phyloP scores from a whole-genome alignment of 2,797 vertebrate genomes.

The Hippopotamyrus pictus region DNA sequence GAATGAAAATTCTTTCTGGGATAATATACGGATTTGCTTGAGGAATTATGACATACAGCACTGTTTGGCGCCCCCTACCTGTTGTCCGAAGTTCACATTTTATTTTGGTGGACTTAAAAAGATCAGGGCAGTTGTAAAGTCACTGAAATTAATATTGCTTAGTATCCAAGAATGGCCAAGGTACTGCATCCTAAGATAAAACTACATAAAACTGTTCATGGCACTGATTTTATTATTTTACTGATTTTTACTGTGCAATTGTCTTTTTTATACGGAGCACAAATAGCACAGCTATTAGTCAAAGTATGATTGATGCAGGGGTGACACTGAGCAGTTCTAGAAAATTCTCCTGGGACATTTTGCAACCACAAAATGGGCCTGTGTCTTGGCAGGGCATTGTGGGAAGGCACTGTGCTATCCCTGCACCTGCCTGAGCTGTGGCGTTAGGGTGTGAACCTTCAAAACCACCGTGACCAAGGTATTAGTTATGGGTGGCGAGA shows the following conservation, averaged over 20 bases:
- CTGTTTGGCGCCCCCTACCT: not conserved
- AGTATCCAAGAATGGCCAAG: not conserved
- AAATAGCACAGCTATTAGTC: not conserved
- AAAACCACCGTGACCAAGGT: not conserved
- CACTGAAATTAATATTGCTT: not conserved
- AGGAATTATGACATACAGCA: not conserved
- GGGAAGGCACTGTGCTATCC: not conserved
- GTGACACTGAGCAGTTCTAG: not conserved
- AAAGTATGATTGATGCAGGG: not conserved
- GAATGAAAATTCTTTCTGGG: not conserved
- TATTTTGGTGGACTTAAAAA: not conserved
- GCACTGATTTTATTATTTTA: not conserved
- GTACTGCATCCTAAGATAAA: not conserved
- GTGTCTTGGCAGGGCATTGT: not conserved
- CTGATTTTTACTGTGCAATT: not conserved
- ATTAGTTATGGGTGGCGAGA: not conserved
- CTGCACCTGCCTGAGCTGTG: not conserved
- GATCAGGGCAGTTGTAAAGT: not conserved
- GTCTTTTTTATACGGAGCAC: not conserved
- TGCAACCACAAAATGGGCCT: not conserved
- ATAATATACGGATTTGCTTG: not conserved
- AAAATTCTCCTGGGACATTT: not conserved
- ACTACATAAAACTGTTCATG: not conserved
- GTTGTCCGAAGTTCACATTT: not conserved
- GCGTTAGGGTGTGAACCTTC: not conserved